Conservation (phyloP, 2,888 invertebrate species). For the Eucera pruinosa region DNA sequence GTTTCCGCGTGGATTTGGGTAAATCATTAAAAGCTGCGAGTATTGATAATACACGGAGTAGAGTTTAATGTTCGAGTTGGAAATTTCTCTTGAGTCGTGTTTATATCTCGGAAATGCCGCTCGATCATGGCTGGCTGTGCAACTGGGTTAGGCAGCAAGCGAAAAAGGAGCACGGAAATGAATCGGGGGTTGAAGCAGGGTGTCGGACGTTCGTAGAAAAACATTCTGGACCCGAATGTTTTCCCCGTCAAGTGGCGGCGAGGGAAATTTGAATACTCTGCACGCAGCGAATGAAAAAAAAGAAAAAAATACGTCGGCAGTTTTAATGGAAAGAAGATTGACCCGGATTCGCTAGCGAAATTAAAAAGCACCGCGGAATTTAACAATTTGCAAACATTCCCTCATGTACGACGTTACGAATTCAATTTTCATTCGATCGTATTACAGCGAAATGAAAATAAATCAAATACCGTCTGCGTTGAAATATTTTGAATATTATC, state of each 20-base stretch:
- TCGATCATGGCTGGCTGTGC: constrained; percentile 23
- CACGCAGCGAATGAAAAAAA: constrained; percentile 1
- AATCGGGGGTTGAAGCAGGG: neutral
- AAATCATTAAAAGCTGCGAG: too few relatives aligned
- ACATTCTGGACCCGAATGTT: constrained; percentile 3
- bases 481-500: too few relatives aligned
- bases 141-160: constrained; percentile 20
- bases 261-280: constrained; percentile 6
- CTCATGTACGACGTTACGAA: neutral
- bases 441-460: too few relatives aligned
- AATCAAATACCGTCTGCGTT: too few relatives aligned
- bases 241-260: constrained; percentile 13
- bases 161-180: constrained; percentile 9
- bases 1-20: too few relatives aligned
- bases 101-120: constrained; percentile 12
- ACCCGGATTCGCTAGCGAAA: neutral
- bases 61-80: neutral
- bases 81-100: neutral
- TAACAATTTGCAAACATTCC: neutral
- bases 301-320: neutral
- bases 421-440: too few relatives aligned
- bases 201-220: constrained; percentile 4
- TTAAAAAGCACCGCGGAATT: neutral
- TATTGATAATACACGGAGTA: too few relatives aligned
- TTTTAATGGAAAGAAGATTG: neutral